Evolutionary conservation across 2,113 vertebrate genomes (phyloP), one percentile per base, ranked within the genome.

Genomic region (Pomatorhinus ruficollis): DNA sequence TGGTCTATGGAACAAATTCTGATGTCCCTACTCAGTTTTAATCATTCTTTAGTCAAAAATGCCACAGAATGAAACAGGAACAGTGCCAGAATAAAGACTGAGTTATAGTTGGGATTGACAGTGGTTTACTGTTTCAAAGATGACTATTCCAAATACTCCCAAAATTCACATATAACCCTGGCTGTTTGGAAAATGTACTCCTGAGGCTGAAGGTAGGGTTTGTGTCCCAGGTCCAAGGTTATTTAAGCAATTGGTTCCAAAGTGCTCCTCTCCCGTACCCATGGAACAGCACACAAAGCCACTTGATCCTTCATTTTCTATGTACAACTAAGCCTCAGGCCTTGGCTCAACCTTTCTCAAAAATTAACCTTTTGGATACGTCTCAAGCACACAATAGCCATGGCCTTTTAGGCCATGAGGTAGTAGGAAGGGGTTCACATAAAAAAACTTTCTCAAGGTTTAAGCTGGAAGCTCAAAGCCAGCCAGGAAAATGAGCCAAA

Each of bases 31-130:
- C 37, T 84, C 24, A 45, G 5, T 89, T 90, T 95, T 87, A 94
- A 91, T 91, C 7, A 64, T 71, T 87, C 21, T 75, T 84, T 78
- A 84, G 56, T 79, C 25, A 89, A 68, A 96, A 94, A 72, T 76
- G 57, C 61, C 89, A 82, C 49, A 84, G 61, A 89, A 89, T 56
- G 53, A 91, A 87, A 82, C 1, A 9, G 60, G 37, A 93, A 72
- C 25, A 49, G 53, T 61, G 57, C 65, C 87, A 95, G 77, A 78
- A 82, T 57, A 94, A 85, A 84, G n/a, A 64, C 22, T 92, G 76
- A 63, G 18, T 91, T 96, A 68, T 27, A 45, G 64, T 0, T 92
- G 64, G 39, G 59, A 77, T 69, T 86, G 63, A 92, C 56, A 84
- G 42, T 56, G 15, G 52, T 45, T 94, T 87, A 84, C 61, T 57